Base-by-base conservation (phyloP, 2,797 vertebrate species). In the Pantherophis alleghaniensis region DNA sequence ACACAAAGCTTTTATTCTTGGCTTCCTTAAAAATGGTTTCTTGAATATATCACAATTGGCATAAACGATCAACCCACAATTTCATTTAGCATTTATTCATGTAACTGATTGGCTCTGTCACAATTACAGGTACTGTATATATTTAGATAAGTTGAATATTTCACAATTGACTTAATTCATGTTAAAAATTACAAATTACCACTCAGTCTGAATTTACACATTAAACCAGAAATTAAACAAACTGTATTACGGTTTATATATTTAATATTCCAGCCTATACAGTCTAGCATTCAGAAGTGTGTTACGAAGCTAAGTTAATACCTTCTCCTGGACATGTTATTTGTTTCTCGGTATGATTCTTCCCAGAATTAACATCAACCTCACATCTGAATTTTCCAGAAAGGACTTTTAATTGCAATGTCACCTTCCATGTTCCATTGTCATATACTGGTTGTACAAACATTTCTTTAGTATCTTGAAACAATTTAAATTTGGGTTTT, bases 241-340 rank as follows among this genome's bases (percentile, higher is more conserved):
- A 79, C 74, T 83, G 16, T 79, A 83, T 83, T 11, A 24, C 42
- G 20, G 9, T 47, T 83, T 83, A 83, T 7, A 37, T 37, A 74
- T 74, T 32, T 74, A 37, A 32, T 74, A 74, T 74, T 74, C n/a
- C 66, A 74, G n/a, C 2, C 16, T 32, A 74, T 74, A 69, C 14
- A 37, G 14, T 26, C 57, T 89, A 14, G 10, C n/a, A 42, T 47
- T 89, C 61, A 83, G 55, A 28, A 7, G 24, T n/a, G 26, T 51
- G 74, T 22, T 86, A 26, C 6, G 0, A 3, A 63, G 61, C 9
- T 0, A 47, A 55, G 37, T 7, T 47, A 57, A 93, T 96, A 97
- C 97, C 96, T 97, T 4, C 3, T 26, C 0, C 51, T 9, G 94
- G 0, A 87, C 96, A 97, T 18, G 89, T 95, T 51, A 96, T n/a